phyloP scores from a whole-genome alignment of 2,113 vertebrate species.

The Carassius carassius region DNA sequence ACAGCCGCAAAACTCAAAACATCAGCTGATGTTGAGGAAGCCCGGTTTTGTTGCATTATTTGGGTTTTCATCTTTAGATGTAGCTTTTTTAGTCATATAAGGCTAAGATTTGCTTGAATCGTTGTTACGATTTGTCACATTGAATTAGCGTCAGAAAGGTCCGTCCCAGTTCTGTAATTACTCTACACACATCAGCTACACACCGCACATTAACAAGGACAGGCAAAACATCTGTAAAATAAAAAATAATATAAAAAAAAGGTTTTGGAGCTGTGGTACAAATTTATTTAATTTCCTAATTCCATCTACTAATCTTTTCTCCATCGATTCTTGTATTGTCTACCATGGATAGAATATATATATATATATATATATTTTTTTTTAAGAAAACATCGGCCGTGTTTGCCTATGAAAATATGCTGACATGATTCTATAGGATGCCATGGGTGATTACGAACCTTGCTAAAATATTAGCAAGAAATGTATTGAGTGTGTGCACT shows the following conservation, averaged over 20 bases:
- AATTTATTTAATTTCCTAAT: not conserved
- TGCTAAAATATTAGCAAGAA: not conserved
- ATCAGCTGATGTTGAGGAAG: slow-evolving; percentile 31
- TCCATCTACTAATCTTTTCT: not conserved
- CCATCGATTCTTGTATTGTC: not conserved
- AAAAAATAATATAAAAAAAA: no score
- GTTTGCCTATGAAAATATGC: not conserved
- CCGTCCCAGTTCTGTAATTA: not conserved
- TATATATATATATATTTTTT: no score
- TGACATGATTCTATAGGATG: not conserved
- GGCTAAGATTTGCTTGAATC: slow-evolving; percentile 1
- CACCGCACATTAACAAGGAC: not conserved
- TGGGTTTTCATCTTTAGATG: slow-evolving; percentile 7
- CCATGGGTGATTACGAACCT: not conserved
- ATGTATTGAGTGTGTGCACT: not conserved
- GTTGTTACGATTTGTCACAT: not conserved
- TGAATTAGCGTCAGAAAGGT: not conserved
- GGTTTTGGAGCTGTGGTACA: not conserved
- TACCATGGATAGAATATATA: not conserved
- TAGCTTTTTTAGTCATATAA: not conserved
- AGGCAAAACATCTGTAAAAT: not conserved
- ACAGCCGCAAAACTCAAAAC: not conserved
- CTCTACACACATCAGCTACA: not conserved
- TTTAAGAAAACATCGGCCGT: not conserved
- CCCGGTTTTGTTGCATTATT: not conserved